Percentiles rank a stretch among this genome's conserved stretches.
phyloP scores from a whole-genome alignment of 2,113 vertebrate species.

The Colossoma macropomum region DNA sequence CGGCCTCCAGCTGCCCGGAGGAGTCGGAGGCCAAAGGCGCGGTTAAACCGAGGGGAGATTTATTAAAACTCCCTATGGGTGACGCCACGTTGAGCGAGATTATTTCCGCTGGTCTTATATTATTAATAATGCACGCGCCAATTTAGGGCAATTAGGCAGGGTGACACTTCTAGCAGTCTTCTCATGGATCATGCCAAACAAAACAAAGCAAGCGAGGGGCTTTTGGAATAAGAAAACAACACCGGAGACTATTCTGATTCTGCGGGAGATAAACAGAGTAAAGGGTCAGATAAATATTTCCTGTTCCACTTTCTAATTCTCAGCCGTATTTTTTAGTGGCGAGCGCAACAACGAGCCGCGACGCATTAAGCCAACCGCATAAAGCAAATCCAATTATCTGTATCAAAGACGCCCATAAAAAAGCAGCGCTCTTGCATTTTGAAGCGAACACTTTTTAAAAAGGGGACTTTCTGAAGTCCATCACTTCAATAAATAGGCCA shows the following conservation, averaged over 20 bases:
- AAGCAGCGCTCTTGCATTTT: slow-evolving; percentile 15
- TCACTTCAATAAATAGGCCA: slow-evolving; percentile 54
- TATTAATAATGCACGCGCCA: slow-evolving; percentile 86
- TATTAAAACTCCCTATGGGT: slow-evolving; percentile 94
- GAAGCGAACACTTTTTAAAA: slow-evolving; percentile 42
- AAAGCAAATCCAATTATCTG: slow-evolving; percentile 33
- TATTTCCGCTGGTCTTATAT: slow-evolving; percentile 81
- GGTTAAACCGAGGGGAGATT: slow-evolving; percentile 97
- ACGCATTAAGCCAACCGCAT: background rate
- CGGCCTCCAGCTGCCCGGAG: slow-evolving; percentile 88
- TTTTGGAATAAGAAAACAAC: background rate
- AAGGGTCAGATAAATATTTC: background rate
- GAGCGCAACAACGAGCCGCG: background rate
- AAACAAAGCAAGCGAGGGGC: slow-evolving; percentile 60
- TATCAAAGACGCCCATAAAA: background rate
- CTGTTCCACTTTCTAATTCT: background rate
- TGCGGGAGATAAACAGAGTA: slow-evolving; percentile 3
- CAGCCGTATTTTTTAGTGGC: background rate
- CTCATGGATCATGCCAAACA: slow-evolving; percentile 68
- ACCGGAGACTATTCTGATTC: background rate
- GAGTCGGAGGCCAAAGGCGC: slow-evolving; percentile 84
- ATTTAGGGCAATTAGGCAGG: slow-evolving; percentile 87
- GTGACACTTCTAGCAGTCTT: slow-evolving; percentile 83
- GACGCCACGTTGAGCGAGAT: slow-evolving; percentile 90
- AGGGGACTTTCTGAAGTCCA: slow-evolving; percentile 43